phyloP scores from a whole-genome alignment of 2,888 invertebrate genomes.

The Lasioglossum figueresi region DNA sequence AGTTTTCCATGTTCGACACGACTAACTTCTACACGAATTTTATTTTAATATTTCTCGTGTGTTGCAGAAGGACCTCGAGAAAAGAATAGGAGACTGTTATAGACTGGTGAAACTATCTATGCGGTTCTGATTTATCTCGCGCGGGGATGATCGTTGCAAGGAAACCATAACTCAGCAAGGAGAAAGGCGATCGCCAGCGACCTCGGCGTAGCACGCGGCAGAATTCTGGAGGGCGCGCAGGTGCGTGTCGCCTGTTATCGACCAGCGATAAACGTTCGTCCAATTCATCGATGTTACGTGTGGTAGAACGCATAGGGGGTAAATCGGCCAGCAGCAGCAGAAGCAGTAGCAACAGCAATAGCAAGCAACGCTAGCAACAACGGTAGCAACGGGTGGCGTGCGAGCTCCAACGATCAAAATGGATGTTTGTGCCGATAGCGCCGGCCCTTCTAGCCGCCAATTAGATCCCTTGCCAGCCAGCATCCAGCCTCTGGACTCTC shows the following conservation, averaged over 20 bases:
- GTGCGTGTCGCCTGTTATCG: slow-evolving; percentile 69
- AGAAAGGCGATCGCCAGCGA: slow-evolving; percentile 52
- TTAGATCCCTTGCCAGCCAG: slow-evolving; percentile 34
- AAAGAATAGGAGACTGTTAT: neutral
- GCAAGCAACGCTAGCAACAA: neutral
- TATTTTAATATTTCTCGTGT: neutral
- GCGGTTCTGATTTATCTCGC: neutral
- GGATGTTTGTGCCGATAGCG: slow-evolving; percentile 63
- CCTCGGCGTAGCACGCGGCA: slow-evolving; percentile 48
- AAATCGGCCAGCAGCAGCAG: slow-evolving; percentile 39
- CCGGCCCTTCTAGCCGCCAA: slow-evolving; percentile 43
- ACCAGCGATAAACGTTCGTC: slow-evolving; percentile 67
- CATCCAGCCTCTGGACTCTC: slow-evolving; percentile 19
- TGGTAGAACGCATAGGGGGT: slow-evolving; percentile 39
- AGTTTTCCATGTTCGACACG: neutral
- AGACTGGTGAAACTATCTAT: neutral
- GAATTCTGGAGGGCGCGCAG: slow-evolving; percentile 57
- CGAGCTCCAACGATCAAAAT: slow-evolving; percentile 54
- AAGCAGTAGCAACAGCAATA: neutral
- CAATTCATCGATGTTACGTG: slow-evolving; percentile 59
- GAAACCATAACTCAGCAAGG: neutral
- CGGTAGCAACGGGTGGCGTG: slow-evolving; percentile 33
- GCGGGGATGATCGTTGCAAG: neutral
- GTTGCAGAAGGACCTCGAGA: neutral
- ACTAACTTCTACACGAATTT: neutral